Conservation (phyloP, 2,888 invertebrate species). For the Drosophila yooni region DNA sequence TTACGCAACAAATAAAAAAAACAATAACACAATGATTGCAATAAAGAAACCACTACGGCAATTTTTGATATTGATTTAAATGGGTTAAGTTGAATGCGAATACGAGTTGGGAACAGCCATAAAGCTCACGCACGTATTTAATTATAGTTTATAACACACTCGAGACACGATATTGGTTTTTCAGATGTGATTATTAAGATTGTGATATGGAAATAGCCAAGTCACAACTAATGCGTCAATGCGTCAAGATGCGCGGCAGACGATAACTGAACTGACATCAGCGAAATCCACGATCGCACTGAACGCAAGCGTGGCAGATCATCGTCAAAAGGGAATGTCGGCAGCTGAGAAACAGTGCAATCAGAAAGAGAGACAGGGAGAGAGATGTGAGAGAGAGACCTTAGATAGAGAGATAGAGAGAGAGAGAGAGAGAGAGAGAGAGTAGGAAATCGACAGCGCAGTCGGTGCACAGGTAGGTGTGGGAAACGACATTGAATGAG, state of each 20-base stretch:
- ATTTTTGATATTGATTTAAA: constrained; percentile 63
- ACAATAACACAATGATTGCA: constrained; percentile 10
- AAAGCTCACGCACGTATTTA: constrained; percentile 33
- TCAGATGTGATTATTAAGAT: constrained; percentile 28
- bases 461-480: constrained; percentile 8
- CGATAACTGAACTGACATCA: constrained; percentile 43
- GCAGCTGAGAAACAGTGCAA: constrained; percentile 11
- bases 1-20: constrained; percentile 11
- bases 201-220: constrained; percentile 22
- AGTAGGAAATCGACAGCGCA: constrained; percentile 6
- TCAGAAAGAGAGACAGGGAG: constrained; percentile 1
- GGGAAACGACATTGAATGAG: neutral
- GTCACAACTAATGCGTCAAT: constrained; percentile 12
- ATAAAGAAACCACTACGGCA: constrained; percentile 35
- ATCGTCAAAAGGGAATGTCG: constrained; percentile 5
- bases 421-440: neutral
- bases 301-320: constrained; percentile 31
- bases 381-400: neutral
- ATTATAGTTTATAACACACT: constrained; percentile 51
- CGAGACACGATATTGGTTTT: constrained; percentile 12
- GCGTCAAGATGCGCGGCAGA: neutral
- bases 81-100: constrained; percentile 35
- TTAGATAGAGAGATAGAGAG: neutral
- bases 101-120: too few species aligned
- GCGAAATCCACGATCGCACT: constrained; percentile 55